Percentiles rank a stretch among this genome's conserved stretches.
Evolutionary conservation across 2,797 vertebrate genomes (phyloP).

Genomic region (Hoplostethus mediterraneus): DNA sequence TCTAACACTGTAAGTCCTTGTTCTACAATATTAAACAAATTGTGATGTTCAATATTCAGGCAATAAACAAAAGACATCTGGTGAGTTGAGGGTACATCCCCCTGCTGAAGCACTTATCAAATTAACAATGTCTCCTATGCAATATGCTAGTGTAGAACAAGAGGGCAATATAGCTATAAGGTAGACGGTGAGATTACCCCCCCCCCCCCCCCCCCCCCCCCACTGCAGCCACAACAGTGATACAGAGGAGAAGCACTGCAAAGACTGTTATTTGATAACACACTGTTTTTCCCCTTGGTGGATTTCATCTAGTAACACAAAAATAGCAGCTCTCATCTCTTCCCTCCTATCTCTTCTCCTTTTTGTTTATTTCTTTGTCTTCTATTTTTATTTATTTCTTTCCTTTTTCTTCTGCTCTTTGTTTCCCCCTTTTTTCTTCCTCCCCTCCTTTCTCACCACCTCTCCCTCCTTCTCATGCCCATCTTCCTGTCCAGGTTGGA

Average conservation of each 20-base stretch:
- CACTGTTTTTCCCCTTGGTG: constrained; percentile 2
- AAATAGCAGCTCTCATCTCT: neutral
- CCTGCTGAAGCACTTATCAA: constrained; percentile 42
- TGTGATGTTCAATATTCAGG: constrained; percentile 40
- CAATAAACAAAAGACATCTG: constrained; percentile 46
- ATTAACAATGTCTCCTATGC: constrained; percentile 40
- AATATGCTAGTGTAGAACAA: constrained; percentile 45
- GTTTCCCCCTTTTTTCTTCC: neutral
- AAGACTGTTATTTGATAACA: constrained; percentile 13
- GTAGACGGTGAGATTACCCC: constrained; percentile 18
- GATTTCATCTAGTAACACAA: constrained; percentile 12
- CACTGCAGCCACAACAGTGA: constrained; percentile 13
- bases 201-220: neutral
- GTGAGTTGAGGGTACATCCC: constrained; percentile 29
- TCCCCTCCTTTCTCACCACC: neutral
- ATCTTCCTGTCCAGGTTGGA: constrained; percentile 84
- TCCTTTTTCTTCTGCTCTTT: neutral
- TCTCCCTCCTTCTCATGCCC: neutral
- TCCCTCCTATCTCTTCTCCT: neutral
- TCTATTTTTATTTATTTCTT: neutral
- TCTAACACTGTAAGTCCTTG: constrained; percentile 16
- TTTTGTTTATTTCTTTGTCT: constrained; percentile 2
- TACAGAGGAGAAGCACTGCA: neutral
- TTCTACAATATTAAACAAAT: constrained; percentile 35
- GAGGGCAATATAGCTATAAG: constrained; percentile 14